Conservation (phyloP, 2,113 vertebrate genomes). For the Mesitornis unicolor region DNA sequence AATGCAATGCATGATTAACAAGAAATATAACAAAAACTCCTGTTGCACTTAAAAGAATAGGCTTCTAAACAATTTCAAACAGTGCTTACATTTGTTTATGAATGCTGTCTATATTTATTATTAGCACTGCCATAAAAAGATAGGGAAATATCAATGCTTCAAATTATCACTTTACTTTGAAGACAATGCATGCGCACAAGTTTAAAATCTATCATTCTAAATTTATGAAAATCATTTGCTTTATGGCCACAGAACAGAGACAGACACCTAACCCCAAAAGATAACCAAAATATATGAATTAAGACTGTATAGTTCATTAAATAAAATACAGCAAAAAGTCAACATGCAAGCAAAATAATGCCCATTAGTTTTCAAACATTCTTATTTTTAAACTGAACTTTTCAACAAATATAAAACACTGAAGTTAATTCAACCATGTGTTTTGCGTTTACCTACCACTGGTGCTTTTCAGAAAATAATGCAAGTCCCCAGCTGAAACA, state of each 20-base stretch:
- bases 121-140: background rate
- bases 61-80: background rate
- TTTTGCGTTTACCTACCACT: conserved; percentile 83
- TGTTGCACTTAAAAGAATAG: background rate
- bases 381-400: background rate
- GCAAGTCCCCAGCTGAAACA: conserved; percentile 90
- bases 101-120: background rate
- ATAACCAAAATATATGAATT: background rate
- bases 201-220: background rate
- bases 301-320: background rate
- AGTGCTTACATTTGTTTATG: background rate
- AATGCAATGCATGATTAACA: background rate
- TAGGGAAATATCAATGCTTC: background rate
- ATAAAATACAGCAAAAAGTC: background rate
- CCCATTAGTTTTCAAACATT: background rate
- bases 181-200: background rate
- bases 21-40: background rate
- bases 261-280: background rate
- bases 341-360: background rate
- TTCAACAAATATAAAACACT: background rate
- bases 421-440: background rate
- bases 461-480: conserved; percentile 88
- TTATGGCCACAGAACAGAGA: background rate
- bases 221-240: background rate
- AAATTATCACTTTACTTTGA: background rate